Base-by-base conservation (phyloP, 1,140 invertebrate genomes). In the Venturia canescens region DNA sequence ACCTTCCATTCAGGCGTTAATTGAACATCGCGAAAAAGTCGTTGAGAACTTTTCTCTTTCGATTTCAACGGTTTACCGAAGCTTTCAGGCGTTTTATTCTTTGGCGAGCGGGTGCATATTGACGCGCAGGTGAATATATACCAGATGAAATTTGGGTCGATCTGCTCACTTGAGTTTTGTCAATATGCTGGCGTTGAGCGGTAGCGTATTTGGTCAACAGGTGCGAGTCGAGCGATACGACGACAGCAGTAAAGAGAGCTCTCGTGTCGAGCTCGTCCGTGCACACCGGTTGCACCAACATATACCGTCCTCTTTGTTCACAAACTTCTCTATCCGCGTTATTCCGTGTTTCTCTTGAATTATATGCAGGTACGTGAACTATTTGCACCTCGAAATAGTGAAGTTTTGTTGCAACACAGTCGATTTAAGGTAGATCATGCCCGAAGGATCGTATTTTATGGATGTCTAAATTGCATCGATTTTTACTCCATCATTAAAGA, bases 131-230 rank as follows among this genome's bases (percentile, higher is more conserved):
- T 26, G 15, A 26, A 63, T 63, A 23, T 63, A 23, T 63, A 13
- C 60, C 60, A 26, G 23, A 63, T 23, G 11, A 26, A 63, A 63
- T 63, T 63, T 13, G n/a, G 21, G 60, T 63, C 60, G 60, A 13
- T n/a, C 7, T 63, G 60, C 60, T 63, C 60, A 63, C 60, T 63
- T 26, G 60, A 63, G 9, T 63, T 63, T 63, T 63, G 60, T 63
- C 60, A 63, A 63, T 26, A 63, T 63, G 60, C 60, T 23, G n/a
- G 23, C 9, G n/a, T 26, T 26, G 60, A 63, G 27, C 23, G 16
- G 21, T 4, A 6, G 60, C 50, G n/a, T 53, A 63, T 63, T 63
- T 23, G 60, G 60, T 63, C 60, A 63, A 63, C 60, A 63, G 60
- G 60, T 63, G 60, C 60, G 60, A 63, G n/a, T 11, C 60, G 9